phyloP scores from a whole-genome alignment of 2,888 invertebrate genomes.

The Cecidostiba fungosa region DNA sequence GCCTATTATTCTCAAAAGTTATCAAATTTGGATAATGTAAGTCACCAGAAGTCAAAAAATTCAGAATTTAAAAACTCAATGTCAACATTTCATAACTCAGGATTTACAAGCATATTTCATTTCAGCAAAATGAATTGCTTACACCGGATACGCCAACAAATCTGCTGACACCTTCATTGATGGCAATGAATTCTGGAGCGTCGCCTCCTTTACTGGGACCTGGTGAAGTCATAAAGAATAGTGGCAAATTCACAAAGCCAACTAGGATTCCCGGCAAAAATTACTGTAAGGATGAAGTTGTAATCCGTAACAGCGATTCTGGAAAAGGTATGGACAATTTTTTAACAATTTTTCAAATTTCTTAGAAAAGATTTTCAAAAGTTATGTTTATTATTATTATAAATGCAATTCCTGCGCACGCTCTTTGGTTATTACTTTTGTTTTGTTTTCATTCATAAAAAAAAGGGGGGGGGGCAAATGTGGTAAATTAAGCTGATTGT shows the following conservation, averaged over 20 bases:
- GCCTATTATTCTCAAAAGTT: conserved; percentile 87
- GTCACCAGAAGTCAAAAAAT: conserved; percentile 60
- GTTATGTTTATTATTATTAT: conserved; percentile 20
- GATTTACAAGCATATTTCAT: conserved; percentile 9
- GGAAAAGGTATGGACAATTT: conserved; percentile 90
- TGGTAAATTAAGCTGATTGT: conserved; percentile 49
- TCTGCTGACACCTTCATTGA: conserved; percentile 71
- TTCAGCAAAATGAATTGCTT: conserved; percentile 65
- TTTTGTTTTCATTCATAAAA: not conserved
- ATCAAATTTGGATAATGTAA: conserved; percentile 79
- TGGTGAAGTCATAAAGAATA: conserved; percentile 92
- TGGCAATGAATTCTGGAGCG: conserved; percentile 79
- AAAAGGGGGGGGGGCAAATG: conserved; percentile 27
- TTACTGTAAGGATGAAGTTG: conserved; percentile 96
- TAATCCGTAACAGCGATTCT: conserved; percentile 96
- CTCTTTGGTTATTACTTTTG: conserved; percentile 33
- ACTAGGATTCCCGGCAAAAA: conserved; percentile 95
- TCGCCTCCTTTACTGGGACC: conserved; percentile 86
- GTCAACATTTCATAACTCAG: conserved; percentile 1
- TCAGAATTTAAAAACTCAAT: conserved; percentile 8
- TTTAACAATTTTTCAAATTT: conserved; percentile 3
- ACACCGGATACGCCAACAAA: conserved; percentile 74
- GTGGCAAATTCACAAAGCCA: conserved; percentile 93
- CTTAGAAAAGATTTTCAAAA: conserved; percentile 10
- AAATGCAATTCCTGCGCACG: conserved; percentile 13